phyloP scores from a whole-genome alignment of 2,113 vertebrate species.

The Phaethornis superciliosus region DNA sequence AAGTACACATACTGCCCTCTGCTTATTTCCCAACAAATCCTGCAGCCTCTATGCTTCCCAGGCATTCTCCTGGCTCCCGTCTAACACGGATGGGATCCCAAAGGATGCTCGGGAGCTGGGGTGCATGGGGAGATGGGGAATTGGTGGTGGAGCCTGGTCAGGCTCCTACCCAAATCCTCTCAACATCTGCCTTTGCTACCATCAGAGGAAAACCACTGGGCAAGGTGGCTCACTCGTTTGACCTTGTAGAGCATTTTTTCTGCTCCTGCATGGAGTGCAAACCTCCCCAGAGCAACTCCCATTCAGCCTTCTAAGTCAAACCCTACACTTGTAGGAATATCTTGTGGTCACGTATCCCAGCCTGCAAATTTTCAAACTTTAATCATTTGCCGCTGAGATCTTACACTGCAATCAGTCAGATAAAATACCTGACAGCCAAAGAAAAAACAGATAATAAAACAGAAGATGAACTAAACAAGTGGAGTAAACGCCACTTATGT shows the following conservation, averaged over 20 bases:
- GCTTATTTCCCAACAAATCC: not conserved
- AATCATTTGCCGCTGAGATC: not conserved
- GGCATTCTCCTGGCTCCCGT: accelerated
- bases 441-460: not conserved
- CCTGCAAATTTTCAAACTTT: not conserved
- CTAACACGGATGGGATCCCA: too few species aligned
- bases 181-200: not conserved
- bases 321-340: not conserved
- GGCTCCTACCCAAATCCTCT: not conserved
- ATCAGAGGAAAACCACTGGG: not conserved
- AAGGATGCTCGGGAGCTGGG: not conserved
- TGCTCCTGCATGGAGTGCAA: not conserved
- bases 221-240: not conserved
- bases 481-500: not conserved
- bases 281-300: not conserved
- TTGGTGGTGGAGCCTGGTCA: not conserved
- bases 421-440: not conserved
- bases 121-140: not conserved
- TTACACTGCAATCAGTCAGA: not conserved
- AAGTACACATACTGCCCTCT: not conserved
- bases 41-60: not conserved
- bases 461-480: not conserved
- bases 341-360: not conserved
- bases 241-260: not conserved
- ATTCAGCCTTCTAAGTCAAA: not conserved